These are phyloP conservation scores for Lasioglossum baleicum DNA, from an alignment of 1,140 invertebrate genomes.

Conservation along the genomic window DNA sequence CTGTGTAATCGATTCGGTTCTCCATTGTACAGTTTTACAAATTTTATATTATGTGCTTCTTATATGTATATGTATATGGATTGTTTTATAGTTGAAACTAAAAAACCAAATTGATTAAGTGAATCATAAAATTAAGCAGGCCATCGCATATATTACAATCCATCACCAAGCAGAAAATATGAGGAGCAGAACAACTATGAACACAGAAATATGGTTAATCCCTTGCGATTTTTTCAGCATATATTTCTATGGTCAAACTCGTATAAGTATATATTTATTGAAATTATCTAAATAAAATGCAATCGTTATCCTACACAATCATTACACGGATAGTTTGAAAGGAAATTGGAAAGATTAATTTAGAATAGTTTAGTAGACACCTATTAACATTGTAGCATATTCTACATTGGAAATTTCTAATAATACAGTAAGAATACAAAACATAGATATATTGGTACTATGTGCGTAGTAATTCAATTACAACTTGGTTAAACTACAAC, in stretches of 20 bases:
- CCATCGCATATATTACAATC: background rate
- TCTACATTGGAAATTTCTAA: too few relatives aligned
- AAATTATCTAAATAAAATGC: background rate
- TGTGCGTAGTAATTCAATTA: too few relatives aligned
- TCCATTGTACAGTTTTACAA: background rate
- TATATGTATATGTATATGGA: too few relatives aligned
- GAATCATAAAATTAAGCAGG: background rate
- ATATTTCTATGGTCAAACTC: too few relatives aligned
- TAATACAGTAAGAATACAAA: too few relatives aligned
- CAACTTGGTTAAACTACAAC: background rate
- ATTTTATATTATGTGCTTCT: too few relatives aligned
- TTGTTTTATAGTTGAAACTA: background rate
- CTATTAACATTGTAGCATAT: too few relatives aligned
- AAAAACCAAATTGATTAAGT: background rate
- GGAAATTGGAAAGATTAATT: background rate
- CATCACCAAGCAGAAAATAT: constrained; percentile 18
- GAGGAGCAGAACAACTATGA: background rate
- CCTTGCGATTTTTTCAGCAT: background rate
- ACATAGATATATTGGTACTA: too few relatives aligned
- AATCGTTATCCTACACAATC: background rate
- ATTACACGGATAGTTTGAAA: background rate
- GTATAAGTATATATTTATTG: background rate
- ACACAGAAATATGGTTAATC: background rate
- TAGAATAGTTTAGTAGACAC: too few relatives aligned
- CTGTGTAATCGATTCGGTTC: background rate